These are phyloP conservation scores for Tetragnatha montana DNA, from an alignment of 2,888 invertebrate genomes.

Conservation along the genomic window DNA sequence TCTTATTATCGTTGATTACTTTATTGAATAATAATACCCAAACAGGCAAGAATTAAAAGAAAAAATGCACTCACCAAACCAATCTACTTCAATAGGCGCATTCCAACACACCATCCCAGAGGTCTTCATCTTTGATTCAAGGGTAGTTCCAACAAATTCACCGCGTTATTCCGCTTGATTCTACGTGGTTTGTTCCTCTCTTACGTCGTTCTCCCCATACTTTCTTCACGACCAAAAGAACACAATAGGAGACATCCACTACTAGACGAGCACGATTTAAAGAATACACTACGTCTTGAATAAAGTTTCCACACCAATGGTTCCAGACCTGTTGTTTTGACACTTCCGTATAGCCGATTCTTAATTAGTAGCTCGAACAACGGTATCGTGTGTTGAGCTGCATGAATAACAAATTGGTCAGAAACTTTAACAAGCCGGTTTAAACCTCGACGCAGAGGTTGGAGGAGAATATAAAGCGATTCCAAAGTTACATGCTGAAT, in stretches of 20 bases:
- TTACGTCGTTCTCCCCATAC: background rate
- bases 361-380: background rate
- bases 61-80: slow-evolving; percentile 61
- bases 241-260: background rate
- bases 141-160: background rate
- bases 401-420: no score
- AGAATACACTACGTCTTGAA: background rate
- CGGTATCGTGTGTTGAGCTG: no score
- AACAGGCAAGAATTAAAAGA: background rate
- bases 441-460: no score
- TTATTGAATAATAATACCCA: no score
- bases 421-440: no score
- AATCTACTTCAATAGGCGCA: slow-evolving; percentile 66
- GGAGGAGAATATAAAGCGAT: no score
- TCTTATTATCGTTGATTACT: no score
- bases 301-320: background rate
- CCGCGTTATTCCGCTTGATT: background rate
- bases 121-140: slow-evolving; percentile 55
- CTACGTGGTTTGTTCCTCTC: background rate
- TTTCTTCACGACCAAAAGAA: background rate
- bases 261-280: background rate
- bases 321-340: background rate
- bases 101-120: slow-evolving; percentile 69
- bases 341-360: background rate
- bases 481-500: no score